Evolutionary conservation across 1,140 invertebrate genomes (phyloP).

Genomic region (Diuraphis noxia): DNA sequence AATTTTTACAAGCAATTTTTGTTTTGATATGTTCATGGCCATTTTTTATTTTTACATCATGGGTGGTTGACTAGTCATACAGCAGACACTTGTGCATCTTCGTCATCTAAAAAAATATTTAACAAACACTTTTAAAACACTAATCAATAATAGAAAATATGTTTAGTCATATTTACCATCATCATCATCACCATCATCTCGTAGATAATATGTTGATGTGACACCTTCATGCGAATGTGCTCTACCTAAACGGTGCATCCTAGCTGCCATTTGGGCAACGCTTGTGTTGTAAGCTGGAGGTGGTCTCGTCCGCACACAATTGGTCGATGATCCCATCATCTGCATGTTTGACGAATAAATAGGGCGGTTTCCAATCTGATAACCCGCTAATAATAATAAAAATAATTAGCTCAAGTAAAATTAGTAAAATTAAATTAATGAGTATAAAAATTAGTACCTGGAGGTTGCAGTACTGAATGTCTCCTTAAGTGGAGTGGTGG

Average conservation of each 20-base stretch:
- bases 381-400: conserved; percentile 31
- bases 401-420: not conserved
- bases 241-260: conserved; percentile 71
- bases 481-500: conserved; percentile 61
- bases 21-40: conserved; percentile 53
- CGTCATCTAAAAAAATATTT: conserved; percentile 23
- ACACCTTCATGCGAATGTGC: conserved; percentile 86
- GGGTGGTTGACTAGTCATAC: conserved; percentile 49
- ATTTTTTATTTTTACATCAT: conserved; percentile 19
- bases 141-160: not conserved
- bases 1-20: conserved; percentile 36
- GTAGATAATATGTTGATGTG: conserved; percentile 73
- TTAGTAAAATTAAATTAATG: not conserved
- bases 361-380: conserved; percentile 35
- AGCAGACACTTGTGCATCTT: conserved; percentile 45
- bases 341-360: conserved; percentile 40
- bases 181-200: conserved; percentile 67
- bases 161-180: conserved; percentile 60
- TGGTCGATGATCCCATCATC: conserved; percentile 42
- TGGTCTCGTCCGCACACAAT: conserved; percentile 58
- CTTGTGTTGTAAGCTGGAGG: conserved; percentile 76
- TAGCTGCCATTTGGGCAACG: conserved; percentile 76
- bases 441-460: conserved; percentile 51
- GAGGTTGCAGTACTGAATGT: conserved; percentile 64
- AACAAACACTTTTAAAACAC: not conserved